These are phyloP conservation scores for Pseudopipra pipra DNA, from an alignment of 2,113 vertebrate genomes.

Conservation along the genomic window DNA sequence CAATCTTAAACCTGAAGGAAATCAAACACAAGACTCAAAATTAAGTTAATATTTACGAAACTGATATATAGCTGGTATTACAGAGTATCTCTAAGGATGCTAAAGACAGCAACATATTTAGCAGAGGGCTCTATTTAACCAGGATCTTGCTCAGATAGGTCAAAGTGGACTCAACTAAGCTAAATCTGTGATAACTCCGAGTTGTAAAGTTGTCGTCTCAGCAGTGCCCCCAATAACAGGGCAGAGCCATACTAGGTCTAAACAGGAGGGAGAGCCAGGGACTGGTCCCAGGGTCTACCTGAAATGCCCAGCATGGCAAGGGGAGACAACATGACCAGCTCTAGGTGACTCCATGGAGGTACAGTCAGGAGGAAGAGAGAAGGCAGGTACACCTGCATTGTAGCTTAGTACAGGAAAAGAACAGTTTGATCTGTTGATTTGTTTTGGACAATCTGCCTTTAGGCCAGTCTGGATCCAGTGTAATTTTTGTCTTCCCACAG, in stretches of 20 bases:
- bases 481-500: background rate
- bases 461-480: background rate
- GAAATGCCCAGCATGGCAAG: background rate
- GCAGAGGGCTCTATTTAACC: background rate
- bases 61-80: background rate
- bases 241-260: accelerated
- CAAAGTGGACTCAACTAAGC: background rate
- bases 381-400: background rate
- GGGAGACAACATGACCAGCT: background rate
- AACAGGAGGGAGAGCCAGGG: background rate
- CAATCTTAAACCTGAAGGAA: background rate
- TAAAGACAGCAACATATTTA: background rate
- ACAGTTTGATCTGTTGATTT: accelerated
- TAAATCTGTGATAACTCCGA: background rate
- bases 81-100: background rate
- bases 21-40: background rate
- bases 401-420: background rate
- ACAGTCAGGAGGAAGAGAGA: background rate
- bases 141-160: background rate
- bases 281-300: background rate
- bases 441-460: background rate
- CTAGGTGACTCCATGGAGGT: background rate
- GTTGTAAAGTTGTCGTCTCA: background rate
- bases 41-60: background rate
- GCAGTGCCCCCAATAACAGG: background rate